These are phyloP conservation scores for Bombus difficillimus DNA, from an alignment of 1,140 invertebrate genomes.

Conservation along the genomic window DNA sequence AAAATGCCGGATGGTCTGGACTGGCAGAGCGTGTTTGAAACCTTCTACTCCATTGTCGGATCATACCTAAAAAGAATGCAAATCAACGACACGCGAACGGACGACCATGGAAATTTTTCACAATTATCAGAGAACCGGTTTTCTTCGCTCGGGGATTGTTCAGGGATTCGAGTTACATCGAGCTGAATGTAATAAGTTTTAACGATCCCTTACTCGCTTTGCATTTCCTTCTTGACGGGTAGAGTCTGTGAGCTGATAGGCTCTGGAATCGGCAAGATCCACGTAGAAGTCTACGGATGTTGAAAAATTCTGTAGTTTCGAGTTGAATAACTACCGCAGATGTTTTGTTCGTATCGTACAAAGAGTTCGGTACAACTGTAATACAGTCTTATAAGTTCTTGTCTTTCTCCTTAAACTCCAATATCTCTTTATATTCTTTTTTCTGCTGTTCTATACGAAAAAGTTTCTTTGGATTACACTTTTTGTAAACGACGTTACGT, in stretches of 20 bases:
- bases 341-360: neutral
- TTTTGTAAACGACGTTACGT: neutral
- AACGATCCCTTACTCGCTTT: neutral
- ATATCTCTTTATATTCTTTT: neutral
- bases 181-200: neutral
- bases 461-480: neutral
- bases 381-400: neutral
- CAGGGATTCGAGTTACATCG: neutral
- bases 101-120: neutral
- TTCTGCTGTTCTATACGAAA: neutral
- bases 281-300: neutral
- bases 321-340: neutral
- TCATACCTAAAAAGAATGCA: conserved; percentile 52
- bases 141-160: neutral
- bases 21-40: conserved; percentile 28
- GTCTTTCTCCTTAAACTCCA: neutral
- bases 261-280: neutral
- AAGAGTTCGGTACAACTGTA: neutral
- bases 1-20: conserved; percentile 10
- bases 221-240: neutral
- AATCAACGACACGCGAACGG: conserved; percentile 36
- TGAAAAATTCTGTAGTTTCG: neutral
- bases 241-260: neutral
- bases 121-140: conserved; percentile 8
- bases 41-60: conserved; percentile 38